These are phyloP conservation scores for Mechanitis mazaeus DNA, from an alignment of 2,888 invertebrate species.

Conservation along the genomic window DNA sequence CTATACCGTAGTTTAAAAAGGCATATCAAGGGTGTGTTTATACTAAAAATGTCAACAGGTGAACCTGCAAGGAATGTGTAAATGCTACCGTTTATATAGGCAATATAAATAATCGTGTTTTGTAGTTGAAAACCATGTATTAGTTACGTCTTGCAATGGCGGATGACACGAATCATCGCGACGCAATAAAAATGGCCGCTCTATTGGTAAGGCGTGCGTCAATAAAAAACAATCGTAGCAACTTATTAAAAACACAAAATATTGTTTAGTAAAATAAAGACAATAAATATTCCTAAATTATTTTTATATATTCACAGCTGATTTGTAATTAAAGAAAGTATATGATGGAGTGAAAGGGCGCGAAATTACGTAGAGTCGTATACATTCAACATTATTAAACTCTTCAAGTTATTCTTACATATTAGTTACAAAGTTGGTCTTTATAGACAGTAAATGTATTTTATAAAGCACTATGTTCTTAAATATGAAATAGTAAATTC, in stretches of 20 bases:
- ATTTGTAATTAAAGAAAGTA: slow-evolving; percentile 20
- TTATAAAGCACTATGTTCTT: not conserved
- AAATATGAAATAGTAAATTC: slow-evolving; percentile 3
- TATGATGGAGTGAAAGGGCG: slow-evolving; percentile 66
- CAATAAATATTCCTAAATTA: slow-evolving; percentile 15
- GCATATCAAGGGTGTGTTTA: slow-evolving; percentile 56
- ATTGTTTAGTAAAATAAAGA: not conserved
- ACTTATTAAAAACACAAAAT: slow-evolving; percentile 24
- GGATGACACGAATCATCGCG: slow-evolving; percentile 76
- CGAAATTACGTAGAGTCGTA: slow-evolving; percentile 60
- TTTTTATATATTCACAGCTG: slow-evolving; percentile 10
- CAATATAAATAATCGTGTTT: slow-evolving; percentile 42
- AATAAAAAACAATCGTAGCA: slow-evolving; percentile 51
- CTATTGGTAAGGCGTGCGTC: slow-evolving; percentile 75
- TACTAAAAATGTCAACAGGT: slow-evolving; percentile 48
- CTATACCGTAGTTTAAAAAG: slow-evolving; percentile 66
- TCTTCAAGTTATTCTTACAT: not conserved
- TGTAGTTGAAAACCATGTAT: slow-evolving; percentile 47
- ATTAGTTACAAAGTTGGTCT: not conserved
- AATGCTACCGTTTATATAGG: slow-evolving; percentile 41
- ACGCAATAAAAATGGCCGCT: slow-evolving; percentile 77
- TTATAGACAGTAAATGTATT: not conserved
- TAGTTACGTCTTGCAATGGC: slow-evolving; percentile 69
- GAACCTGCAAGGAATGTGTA: slow-evolving; percentile 54
- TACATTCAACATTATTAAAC: slow-evolving; percentile 18